Evolutionary conservation across 2,113 vertebrate genomes (phyloP), one percentile per base, ranked within the genome.

Genomic region (Oenanthe melanoleuca): DNA sequence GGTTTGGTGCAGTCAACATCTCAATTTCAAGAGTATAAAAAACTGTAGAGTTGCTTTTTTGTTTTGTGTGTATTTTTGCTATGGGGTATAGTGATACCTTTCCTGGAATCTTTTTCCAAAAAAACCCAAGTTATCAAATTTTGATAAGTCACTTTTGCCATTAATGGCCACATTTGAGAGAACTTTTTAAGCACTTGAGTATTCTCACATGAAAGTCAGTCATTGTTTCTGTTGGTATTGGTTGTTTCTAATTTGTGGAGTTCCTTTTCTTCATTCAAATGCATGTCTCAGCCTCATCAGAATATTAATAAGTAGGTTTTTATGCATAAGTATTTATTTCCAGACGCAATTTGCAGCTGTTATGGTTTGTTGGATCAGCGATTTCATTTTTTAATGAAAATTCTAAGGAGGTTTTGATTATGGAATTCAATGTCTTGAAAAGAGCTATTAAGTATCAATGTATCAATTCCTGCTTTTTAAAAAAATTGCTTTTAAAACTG

Each of bases 321-420:
- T 91, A 94, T 92, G 87, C 87, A 55, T 92, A 95, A 95, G 28
- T 96, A 95, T 97, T 97, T 97, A 83, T 95, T 96, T 97, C 87
- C 89, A 97, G 83, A 94, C 91, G 50, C 23, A 95, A 93, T 97
- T 95, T 97, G 71, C 3, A 4, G 55, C 83, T 95, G 95, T 92
- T 95, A 93, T 73, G 90, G 92, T 89, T 96, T 96, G 74, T 88
- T 95, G 95, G 95, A 97, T 96, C 94, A 96, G 56, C 6, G 2
- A 91, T 93, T 97, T 91, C 72, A 92, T 96, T 94, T 96, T 92
- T 91, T 37, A 97, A 97, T 97, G 95, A 95, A 95, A 97, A 94
- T 96, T 95, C 49, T 93, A 56, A 91, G 85, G 73, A 91, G 73
- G 50, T 74, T 96, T 97, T 94, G 73, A 94, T 96, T 96, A 94